phyloP scores from a whole-genome alignment of 2,888 invertebrate genomes.

The Myopa tessellatipennis region DNA sequence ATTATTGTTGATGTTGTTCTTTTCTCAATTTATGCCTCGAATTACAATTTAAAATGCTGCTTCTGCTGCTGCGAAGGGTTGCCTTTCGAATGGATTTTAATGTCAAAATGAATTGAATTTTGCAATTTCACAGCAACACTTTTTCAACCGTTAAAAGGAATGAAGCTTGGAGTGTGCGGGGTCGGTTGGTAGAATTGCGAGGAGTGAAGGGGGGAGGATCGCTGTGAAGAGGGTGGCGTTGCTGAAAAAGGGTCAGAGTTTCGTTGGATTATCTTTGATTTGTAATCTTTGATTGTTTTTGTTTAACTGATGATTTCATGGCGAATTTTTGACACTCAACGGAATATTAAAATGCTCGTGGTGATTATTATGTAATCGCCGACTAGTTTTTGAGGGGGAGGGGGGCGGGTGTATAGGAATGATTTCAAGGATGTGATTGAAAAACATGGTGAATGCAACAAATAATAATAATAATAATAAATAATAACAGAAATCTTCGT shows the following conservation, averaged over 20 bases:
- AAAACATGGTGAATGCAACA: too few species aligned
- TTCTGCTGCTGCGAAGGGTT: constrained; percentile 56
- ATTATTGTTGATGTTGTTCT: constrained; percentile 44
- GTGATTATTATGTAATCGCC: neutral
- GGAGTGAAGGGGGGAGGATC: neutral
- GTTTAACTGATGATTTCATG: constrained; percentile 43
- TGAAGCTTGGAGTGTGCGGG: too few species aligned
- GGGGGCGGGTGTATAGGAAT: too few species aligned
- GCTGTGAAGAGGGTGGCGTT: constrained; percentile 26
- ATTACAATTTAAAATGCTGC: constrained; percentile 67
- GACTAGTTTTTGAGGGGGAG: neutral
- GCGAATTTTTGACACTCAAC: constrained; percentile 34
- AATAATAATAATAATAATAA: too few species aligned
- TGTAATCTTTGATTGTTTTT: constrained; percentile 61
- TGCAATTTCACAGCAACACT: constrained; percentile 53
- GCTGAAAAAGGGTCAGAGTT: constrained; percentile 43
- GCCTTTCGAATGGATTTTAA: constrained; percentile 33
- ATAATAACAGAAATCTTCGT: too few species aligned
- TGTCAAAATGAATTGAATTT: constrained; percentile 59
- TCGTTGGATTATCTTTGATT: constrained; percentile 50
- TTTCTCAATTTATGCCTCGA: constrained; percentile 59
- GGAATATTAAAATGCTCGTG: constrained; percentile 17
- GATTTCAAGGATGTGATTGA: too few species aligned
- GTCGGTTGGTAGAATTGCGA: constrained; percentile 7
- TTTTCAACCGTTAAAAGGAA: neutral